Conservation (phyloP, 2,797 vertebrate species). For the Acanthornis magna region DNA sequence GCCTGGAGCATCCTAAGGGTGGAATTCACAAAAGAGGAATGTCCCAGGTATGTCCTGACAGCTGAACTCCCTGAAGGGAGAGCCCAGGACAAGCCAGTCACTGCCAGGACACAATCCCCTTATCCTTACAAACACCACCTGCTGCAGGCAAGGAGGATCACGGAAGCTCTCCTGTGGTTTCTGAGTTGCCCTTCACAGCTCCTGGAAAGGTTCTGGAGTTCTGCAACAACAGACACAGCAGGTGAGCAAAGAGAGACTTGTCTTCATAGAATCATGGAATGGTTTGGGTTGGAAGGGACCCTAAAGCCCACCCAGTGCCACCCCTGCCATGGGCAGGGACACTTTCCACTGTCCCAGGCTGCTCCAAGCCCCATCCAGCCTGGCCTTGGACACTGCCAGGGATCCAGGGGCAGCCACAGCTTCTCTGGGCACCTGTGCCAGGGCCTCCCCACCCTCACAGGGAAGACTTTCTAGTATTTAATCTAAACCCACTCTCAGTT, state of each 20-base stretch:
- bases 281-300: background rate
- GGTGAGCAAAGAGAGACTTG: background rate
- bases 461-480: background rate
- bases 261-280: background rate
- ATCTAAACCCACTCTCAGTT: background rate
- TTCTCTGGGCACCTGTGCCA: background rate
- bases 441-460: background rate
- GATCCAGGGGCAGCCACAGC: background rate
- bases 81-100: background rate
- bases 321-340: background rate
- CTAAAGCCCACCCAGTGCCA: rapidly evolving
- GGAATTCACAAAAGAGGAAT: background rate
- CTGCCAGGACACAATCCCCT: background rate
- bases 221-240: background rate
- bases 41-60: background rate
- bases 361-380: rapidly evolving
- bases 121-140: background rate
- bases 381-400: background rate
- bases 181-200: background rate
- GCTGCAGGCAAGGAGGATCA: background rate
- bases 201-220: background rate
- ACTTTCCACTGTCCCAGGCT: rapidly evolving
- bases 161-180: rapidly evolving
- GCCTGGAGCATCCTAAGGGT: background rate
- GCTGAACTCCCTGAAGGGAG: background rate